A percentile compares a stretch with the other conserved stretches of the same genome.
phyloP scores from a whole-genome alignment of 2,888 invertebrate species.

The Drosophila macrothrix region DNA sequence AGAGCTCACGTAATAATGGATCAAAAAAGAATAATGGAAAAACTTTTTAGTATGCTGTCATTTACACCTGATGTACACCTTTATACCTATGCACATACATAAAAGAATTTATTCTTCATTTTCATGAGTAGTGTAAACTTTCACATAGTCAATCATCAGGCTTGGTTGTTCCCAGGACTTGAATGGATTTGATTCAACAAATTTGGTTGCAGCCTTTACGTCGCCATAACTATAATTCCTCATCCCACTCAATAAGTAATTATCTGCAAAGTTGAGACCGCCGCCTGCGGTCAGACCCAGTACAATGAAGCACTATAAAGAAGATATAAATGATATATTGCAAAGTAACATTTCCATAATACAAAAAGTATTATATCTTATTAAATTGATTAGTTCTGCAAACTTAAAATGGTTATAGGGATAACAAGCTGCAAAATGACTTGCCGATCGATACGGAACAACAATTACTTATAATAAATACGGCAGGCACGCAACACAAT shows the following conservation, averaged over 20 bases:
- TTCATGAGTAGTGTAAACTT: slow-evolving; percentile 32
- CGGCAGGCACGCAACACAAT: background rate
- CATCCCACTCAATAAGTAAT: background rate
- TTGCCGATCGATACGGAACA: background rate
- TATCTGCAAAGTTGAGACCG: slow-evolving; percentile 32
- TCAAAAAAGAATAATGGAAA: slow-evolving; percentile 85
- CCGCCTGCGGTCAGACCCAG: slow-evolving; percentile 50
- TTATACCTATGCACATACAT: background rate
- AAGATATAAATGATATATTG: background rate
- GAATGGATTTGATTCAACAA: background rate
- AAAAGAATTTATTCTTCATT: slow-evolving; percentile 14
- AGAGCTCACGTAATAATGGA: slow-evolving; percentile 83
- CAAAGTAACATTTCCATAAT: background rate
- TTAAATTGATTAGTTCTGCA: background rate
- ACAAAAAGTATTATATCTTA: background rate
- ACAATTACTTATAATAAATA: background rate
- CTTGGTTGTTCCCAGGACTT: slow-evolving; percentile 24
- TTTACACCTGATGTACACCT: background rate
- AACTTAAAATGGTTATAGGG: background rate
- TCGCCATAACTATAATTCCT: background rate
- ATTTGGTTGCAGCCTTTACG: background rate
- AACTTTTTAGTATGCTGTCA: slow-evolving; percentile 63
- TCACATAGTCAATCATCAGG: slow-evolving; percentile 39
- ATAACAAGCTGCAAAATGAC: background rate
- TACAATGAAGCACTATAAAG: slow-evolving; percentile 25